Evolutionary conservation across 2,113 vertebrate genomes (phyloP), one percentile per base, ranked within the genome.

Genomic region (Microtus oregoni): DNA sequence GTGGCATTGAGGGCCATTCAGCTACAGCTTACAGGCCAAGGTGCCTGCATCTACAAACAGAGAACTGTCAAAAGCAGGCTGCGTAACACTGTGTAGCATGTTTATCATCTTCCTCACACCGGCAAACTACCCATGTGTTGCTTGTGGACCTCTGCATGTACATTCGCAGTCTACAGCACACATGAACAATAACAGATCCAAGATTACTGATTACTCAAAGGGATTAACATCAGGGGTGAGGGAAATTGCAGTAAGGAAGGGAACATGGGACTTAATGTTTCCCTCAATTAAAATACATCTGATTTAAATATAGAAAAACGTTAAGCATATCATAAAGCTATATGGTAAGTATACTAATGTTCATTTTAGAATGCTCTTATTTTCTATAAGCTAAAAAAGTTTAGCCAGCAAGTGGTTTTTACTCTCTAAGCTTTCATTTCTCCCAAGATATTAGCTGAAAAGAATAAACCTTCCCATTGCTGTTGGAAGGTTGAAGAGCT

Each of bases 341-440:
- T 9, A 24, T 86, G 11, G 14, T 44, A 22, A 91, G 30, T 65
- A 47, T 38, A 79, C 9, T 55, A 11, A 5, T 65, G 3, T 90
- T 93, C 44, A 19, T 82, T 89, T 87, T 22, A 14, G 55, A 96
- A 28, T 67, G 44, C 58, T 94, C 14, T 76, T 22, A 52, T 92
- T 91, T 86, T 77, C n/a, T 30, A 2, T 73, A 20, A 44, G n/a
- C 38, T 63, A 52, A 41, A 88, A 81, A 81, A 35, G 73, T 86
- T 90, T 86, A 32, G 7, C 44, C 61, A 91, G 76, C 75, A 86
- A 83, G 24, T 88, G 73, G 9, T 61, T 91, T 73, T 32, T 78
- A 82, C 30, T n/a, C 35, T 65, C 26, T 47, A 17, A 76, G 55
- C 2, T 41, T 86, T 83, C 35, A 47, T 41, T 73, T 78, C 26